These are phyloP conservation scores for Diploscapter pachys DNA, from an alignment of 1,140 invertebrate genomes.

Conservation along the genomic window DNA sequence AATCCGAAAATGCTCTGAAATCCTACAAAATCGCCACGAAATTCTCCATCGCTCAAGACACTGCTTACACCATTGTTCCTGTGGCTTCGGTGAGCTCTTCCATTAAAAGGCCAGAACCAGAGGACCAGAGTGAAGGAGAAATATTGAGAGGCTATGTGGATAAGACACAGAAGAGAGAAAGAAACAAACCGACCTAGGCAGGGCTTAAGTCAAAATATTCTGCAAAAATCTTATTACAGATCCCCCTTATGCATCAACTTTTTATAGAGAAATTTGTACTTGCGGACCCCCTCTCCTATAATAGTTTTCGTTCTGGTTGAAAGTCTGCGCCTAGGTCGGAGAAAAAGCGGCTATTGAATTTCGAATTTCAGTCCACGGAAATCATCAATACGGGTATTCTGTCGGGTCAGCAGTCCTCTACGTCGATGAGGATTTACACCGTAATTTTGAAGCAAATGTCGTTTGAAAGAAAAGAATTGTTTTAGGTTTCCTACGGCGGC, in stretches of 20 bases:
- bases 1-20: neutral
- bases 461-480: neutral
- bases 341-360: too few species aligned
- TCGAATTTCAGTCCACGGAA: slow-evolving; percentile 21
- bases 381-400: slow-evolving; percentile 85
- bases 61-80: slow-evolving; percentile 31
- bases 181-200: neutral
- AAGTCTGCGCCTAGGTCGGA: neutral
- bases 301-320: neutral
- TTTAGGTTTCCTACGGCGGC: slow-evolving; percentile 63
- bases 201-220: too few species aligned
- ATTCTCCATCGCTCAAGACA: slow-evolving; percentile 29
- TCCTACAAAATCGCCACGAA: slow-evolving; percentile 21
- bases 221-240: too few species aligned
- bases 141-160: too few species aligned
- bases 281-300: neutral
- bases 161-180: too few species aligned
- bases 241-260: too few species aligned
- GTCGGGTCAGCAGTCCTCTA: slow-evolving; percentile 85
- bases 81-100: slow-evolving; percentile 22
- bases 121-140: too few species aligned
- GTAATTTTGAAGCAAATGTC: slow-evolving; percentile 71
- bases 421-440: slow-evolving; percentile 90
- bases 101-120: too few species aligned
- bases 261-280: too few species aligned